Evolutionary conservation across 2,797 vertebrate species (phyloP), one percentile per base, ranked within the genome.

Genomic region (Esox masquinongy): DNA sequence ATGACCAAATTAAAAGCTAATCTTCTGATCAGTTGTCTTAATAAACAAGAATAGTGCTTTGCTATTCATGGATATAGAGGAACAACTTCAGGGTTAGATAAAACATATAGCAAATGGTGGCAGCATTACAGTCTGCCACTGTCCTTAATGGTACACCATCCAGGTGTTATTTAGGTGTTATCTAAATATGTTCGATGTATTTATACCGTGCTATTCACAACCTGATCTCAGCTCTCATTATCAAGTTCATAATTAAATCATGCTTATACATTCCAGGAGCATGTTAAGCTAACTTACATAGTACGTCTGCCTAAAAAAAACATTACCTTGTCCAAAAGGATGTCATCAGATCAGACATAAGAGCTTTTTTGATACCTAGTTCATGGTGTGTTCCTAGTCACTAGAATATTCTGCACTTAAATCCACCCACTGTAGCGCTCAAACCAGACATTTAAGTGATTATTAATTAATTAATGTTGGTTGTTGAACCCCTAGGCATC

Each of bases 401-500:
- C 59, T n/a, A 26, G 12, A 31, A 17, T 16, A 64, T 31, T 15
- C 1, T 64, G 14, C 15, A 31, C 26, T 31, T 5, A 64, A 47
- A 70, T 56, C 6, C 2, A 56, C 19, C 19, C 51, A 19, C 51
- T 56, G 19, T 8, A 56, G 61, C 26, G 11, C 11, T 31, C 26
- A 64, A 49, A 47, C 15, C 2, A 70, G 17, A 47, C 2, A 43
- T 69, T 39, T 69, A 12, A 17, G 14, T 49, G 68, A 22, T 16
- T 17, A 70, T 50, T 6, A 26, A 70, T 70, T 24, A 6, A 29
- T 19, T 70, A 22, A 24, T 16, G 15, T 64, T 77, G 61, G 36
- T n/a, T 76, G 50, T 74, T 53, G 70, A 11, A 5, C 29, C 50
- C 39, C 26, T 76, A 94, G 93, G 91, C 34, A 43, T 92, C 74